Conservation (phyloP, 2,888 invertebrate species). For the Aproaerema taeniolella region DNA sequence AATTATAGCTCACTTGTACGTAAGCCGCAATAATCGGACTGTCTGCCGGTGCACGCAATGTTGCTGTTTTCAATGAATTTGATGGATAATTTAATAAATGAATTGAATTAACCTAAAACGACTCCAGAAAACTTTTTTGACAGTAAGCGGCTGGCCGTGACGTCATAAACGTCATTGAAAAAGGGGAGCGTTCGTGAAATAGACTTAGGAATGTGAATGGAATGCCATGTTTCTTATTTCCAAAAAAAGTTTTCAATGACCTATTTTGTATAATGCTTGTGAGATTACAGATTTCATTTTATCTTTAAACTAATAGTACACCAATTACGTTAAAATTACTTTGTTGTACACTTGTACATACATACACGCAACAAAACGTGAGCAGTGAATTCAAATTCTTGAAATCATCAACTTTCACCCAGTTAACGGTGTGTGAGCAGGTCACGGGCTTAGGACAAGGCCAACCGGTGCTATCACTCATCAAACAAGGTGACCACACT, state of each 20-base stretch:
- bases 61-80: background rate
- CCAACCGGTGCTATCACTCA: constrained; percentile 23
- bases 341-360: no score
- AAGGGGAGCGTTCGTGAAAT: constrained; percentile 4
- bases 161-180: constrained; percentile 7
- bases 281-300: no score
- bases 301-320: no score
- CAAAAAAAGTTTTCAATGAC: no score
- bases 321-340: no score
- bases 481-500: background rate
- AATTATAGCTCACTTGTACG: constrained; percentile 10
- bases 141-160: constrained; percentile 4
- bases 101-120: constrained; percentile 14
- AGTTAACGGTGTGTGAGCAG: constrained; percentile 24
- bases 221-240: no score
- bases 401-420: constrained; percentile 27
- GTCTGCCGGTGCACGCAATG: constrained; percentile 7
- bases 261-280: no score
- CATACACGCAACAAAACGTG: no score
- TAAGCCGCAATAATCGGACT: constrained; percentile 6
- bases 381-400: constrained; percentile 2
- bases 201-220: constrained; percentile 7
- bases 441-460: constrained; percentile 7
- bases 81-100: constrained; percentile 8
- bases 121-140: constrained; percentile 5